Conservation (phyloP, 1,140 invertebrate genomes). For the Pseudomyrmex flavicornis region DNA sequence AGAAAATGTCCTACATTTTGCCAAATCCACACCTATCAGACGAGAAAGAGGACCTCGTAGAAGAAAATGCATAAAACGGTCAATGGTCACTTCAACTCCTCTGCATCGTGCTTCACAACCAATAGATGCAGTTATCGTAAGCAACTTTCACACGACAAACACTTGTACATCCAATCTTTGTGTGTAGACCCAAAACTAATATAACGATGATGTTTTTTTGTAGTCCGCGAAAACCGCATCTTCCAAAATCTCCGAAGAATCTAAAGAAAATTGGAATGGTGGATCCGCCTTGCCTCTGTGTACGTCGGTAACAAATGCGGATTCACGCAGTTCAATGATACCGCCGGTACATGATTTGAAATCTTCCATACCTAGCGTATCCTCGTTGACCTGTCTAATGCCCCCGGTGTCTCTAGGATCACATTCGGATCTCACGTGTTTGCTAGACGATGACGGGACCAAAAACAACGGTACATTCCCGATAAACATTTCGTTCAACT, state of each 20-base stretch:
- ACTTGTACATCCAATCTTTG: neutral
- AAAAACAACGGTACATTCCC: conserved; percentile 73
- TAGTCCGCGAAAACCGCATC: conserved; percentile 76
- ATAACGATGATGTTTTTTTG: conserved; percentile 41
- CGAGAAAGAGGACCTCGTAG: conserved; percentile 80
- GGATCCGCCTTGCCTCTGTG: conserved; percentile 74
- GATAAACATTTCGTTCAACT: neutral
- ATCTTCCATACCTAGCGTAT: conserved; percentile 70
- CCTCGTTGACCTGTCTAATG: conserved; percentile 79
- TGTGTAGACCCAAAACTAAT: neutral
- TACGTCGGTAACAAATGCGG: conserved; percentile 70
- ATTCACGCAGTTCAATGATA: conserved; percentile 70
- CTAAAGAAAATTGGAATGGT: conserved; percentile 84
- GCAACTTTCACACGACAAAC: conserved; percentile 28
- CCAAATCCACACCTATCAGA: conserved; percentile 81
- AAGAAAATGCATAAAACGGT: conserved; percentile 83
- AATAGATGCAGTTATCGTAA: conserved; percentile 80
- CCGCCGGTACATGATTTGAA: conserved; percentile 73
- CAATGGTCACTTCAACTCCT: conserved; percentile 84
- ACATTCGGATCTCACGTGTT: conserved; percentile 78
- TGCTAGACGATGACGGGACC: conserved; percentile 78
- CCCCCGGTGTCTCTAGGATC: conserved; percentile 75
- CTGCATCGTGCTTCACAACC: conserved; percentile 75
- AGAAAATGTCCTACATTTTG: conserved; percentile 84
- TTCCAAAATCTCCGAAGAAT: conserved; percentile 81